Evolutionary conservation across 2,113 vertebrate species (phyloP).

Genomic region (Oriolus oriolus): DNA sequence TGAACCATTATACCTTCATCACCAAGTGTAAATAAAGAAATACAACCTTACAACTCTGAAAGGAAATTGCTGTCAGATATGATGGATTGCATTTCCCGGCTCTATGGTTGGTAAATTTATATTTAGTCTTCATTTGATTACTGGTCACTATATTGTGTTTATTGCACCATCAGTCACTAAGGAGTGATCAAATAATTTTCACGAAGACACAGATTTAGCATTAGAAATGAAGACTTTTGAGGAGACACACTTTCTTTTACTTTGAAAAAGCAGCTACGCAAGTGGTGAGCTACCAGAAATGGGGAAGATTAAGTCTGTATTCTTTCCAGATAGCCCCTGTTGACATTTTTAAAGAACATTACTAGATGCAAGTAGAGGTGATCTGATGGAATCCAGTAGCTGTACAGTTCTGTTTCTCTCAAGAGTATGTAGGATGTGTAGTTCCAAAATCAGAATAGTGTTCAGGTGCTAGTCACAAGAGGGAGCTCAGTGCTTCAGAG

Average conservation of each 20-base stretch:
- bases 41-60: background rate
- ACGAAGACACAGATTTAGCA: background rate
- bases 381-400: background rate
- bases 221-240: background rate
- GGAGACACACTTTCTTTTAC: background rate
- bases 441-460: background rate
- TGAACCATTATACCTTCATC: background rate
- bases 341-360: background rate
- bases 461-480: slow-evolving; percentile 62
- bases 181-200: background rate
- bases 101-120: background rate
- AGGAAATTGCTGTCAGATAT: slow-evolving; percentile 42
- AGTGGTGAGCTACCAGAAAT: background rate
- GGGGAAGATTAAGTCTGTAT: background rate
- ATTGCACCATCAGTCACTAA: background rate
- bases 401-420: background rate
- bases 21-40: slow-evolving; percentile 17
- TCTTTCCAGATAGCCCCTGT: background rate
- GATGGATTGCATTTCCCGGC: background rate
- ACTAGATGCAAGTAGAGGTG: background rate
- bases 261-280: background rate
- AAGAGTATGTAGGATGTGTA: background rate
- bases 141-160: background rate
- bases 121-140: background rate
- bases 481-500: slow-evolving; percentile 52